Conservation (phyloP, 2,888 invertebrate genomes). For the Philhelius pedissequus region DNA sequence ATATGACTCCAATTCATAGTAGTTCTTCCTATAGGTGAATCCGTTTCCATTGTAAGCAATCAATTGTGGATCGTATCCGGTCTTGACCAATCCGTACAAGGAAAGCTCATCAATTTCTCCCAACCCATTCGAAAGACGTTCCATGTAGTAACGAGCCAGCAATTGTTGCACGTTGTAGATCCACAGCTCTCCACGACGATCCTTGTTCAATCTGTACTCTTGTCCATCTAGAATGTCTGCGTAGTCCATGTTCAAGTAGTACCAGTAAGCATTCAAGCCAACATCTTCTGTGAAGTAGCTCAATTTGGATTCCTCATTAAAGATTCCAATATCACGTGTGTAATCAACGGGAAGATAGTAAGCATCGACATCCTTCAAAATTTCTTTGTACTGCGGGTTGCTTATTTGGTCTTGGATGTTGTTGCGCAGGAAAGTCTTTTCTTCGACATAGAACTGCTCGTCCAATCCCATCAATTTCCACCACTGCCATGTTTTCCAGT, state of each 20-base stretch:
- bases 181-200: conserved; percentile 83
- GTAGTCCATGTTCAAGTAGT: conserved; percentile 82
- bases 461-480: conserved; percentile 76
- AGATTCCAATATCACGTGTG: conserved; percentile 79
- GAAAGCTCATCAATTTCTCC: conserved; percentile 83
- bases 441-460: conserved; percentile 72
- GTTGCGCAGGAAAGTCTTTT: conserved; percentile 73
- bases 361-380: conserved; percentile 73
- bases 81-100: conserved; percentile 80
- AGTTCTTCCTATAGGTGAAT: conserved; percentile 83
- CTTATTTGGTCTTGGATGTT: conserved; percentile 70
- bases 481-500: conserved; percentile 76
- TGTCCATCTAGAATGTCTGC: conserved; percentile 84
- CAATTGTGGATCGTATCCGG: conserved; percentile 84
- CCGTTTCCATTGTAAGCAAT: conserved; percentile 83
- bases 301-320: conserved; percentile 81
- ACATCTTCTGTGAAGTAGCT: conserved; percentile 87
- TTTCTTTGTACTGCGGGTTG: conserved; percentile 71
- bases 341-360: conserved; percentile 81
- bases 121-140: conserved; percentile 85
- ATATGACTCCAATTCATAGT: conserved; percentile 80
- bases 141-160: conserved; percentile 86
- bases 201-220: conserved; percentile 80
- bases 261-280: conserved; percentile 84
- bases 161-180: conserved; percentile 85